These are phyloP conservation scores for Heterodera schachtii DNA, from an alignment of 1,140 invertebrate species.

Conservation along the genomic window DNA sequence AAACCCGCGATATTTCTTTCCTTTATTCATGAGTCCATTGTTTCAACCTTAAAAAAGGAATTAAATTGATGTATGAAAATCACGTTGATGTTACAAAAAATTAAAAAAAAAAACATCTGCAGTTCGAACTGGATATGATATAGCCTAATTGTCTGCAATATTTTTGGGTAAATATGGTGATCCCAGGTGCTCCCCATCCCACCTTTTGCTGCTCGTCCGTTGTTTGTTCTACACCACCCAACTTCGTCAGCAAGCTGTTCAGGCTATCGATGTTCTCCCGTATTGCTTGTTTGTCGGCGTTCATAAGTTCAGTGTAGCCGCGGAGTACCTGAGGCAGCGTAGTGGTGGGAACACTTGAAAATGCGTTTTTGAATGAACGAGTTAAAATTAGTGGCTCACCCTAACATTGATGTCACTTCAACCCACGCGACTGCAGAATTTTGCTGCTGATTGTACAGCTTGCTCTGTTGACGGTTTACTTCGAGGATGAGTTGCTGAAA, in stretches of 20 bases:
- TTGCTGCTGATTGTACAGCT: conserved; percentile 3
- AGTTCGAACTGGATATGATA: too few relatives aligned
- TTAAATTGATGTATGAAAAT: too few relatives aligned
- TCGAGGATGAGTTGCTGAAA: conserved; percentile 18
- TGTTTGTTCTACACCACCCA: not conserved
- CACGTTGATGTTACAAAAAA: too few relatives aligned
- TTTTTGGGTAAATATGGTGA: too few relatives aligned
- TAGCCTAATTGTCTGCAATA: too few relatives aligned
- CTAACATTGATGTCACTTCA: not conserved
- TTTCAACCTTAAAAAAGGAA: not conserved
- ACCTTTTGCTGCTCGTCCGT: not conserved
- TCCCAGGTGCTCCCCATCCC: too few relatives aligned
- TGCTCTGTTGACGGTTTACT: conserved; percentile 23
- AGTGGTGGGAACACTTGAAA: conserved; percentile 12
- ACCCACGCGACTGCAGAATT: conserved; percentile 14
- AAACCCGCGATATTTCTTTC: too few relatives aligned
- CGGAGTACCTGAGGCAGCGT: conserved; percentile 4
- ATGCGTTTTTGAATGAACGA: not conserved
- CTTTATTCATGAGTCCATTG: not conserved
- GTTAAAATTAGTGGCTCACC: not conserved
- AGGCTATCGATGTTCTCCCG: conserved; percentile 1
- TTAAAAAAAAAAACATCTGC: too few relatives aligned
- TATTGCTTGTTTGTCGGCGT: conserved; percentile 25
- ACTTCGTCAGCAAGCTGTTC: not conserved
- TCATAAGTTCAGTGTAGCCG: conserved; percentile 26